These are phyloP conservation scores for Rhynchonema sp. DNA, from an alignment of 2,888 invertebrate genomes.

Conservation along the genomic window DNA sequence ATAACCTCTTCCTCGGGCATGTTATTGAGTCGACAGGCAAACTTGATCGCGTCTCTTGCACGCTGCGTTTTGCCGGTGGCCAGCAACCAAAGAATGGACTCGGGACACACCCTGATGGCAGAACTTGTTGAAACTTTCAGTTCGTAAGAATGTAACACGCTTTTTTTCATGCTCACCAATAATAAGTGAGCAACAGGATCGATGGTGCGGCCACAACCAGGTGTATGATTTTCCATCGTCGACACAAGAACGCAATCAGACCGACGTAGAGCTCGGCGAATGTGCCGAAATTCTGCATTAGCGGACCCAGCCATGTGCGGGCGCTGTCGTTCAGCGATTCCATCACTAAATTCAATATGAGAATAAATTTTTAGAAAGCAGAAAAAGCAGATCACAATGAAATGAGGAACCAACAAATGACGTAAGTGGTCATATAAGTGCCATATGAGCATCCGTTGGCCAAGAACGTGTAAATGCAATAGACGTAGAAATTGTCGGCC, in stretches of 20 bases:
- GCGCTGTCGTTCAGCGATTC: background rate
- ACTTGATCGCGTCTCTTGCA: background rate
- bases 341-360: background rate
- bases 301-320: background rate
- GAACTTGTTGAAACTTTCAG: no score
- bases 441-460: background rate
- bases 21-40: background rate
- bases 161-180: no score
- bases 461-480: background rate
- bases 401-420: background rate
- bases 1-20: no score
- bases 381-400: background rate
- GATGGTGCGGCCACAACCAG: background rate
- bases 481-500: background rate
- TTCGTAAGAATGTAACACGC: no score
- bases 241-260: background rate
- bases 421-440: background rate
- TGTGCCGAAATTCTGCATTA: background rate
- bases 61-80: background rate
- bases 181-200: background rate
- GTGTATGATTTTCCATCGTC: background rate
- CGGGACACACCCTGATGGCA: no score
- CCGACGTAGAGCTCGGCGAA: background rate
- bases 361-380: no score
- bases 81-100: background rate